Percentiles rank a stretch among this genome's conserved stretches.
These are phyloP conservation scores for Smutsia temminckii DNA, from an alignment of 2,797 vertebrate genomes.

Conservation along the genomic window DNA sequence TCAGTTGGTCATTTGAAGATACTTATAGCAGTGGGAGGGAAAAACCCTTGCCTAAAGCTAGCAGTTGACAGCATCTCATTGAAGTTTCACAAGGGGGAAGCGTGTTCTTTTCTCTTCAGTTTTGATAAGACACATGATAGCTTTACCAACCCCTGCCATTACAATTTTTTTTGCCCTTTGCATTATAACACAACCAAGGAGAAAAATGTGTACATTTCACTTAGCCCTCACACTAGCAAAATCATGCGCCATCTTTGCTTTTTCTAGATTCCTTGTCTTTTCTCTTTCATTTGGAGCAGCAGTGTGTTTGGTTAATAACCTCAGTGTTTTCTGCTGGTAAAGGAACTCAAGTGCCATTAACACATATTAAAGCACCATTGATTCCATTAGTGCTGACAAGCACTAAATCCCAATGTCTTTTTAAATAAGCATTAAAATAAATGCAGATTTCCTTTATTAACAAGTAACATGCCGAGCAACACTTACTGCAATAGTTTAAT, in stretches of 20 bases:
- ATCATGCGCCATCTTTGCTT: neutral
- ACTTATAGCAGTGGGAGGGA: neutral
- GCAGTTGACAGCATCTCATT: neutral
- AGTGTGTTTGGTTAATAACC: constrained; percentile 64
- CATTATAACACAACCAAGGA: constrained; percentile 1
- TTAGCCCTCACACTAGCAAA: neutral
- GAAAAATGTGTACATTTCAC: constrained; percentile 1
- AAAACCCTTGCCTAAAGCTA: constrained; percentile 8
- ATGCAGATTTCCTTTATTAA: constrained; percentile 79
- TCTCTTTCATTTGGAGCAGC: constrained; percentile 42
- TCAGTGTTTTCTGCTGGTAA: constrained; percentile 68
- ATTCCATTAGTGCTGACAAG: constrained; percentile 76
- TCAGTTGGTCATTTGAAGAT: constrained; percentile 35
- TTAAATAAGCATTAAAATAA: constrained; percentile 80
- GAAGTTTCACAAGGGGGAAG: neutral
- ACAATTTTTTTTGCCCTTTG: neutral
- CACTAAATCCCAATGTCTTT: constrained; percentile 80
- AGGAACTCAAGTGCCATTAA: constrained; percentile 77
- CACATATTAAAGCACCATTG: constrained; percentile 79
- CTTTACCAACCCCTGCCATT: neutral
- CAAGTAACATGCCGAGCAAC: constrained; percentile 72
- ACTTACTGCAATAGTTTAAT: constrained; percentile 64
- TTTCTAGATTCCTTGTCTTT: neutral
- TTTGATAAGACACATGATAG: neutral
- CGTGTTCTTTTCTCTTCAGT: neutral